Evolutionary conservation across 30 jellyfish, hydroid and myxozoan genomes (phyloP).

Genomic region (Turritopsis dohrnii): DNA sequence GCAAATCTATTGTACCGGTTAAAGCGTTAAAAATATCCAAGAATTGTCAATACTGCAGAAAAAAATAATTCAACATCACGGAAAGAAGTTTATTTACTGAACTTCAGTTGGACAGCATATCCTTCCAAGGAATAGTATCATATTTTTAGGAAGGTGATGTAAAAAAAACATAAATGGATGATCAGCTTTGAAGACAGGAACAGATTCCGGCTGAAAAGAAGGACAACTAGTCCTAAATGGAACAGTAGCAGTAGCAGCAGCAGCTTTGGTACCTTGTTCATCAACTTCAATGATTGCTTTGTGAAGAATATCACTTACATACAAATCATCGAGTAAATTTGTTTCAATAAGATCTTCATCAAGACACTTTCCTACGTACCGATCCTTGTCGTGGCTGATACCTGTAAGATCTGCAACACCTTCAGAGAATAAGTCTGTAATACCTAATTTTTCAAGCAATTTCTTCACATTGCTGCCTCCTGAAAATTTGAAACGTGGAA

Average conservation of each 20-base stretch:
- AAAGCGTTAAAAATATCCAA: too few relatives aligned
- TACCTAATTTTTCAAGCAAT: slow-evolving; percentile 42
- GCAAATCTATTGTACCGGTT: too few relatives aligned
- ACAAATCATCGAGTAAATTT: slow-evolving; percentile 36
- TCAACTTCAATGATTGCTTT: slow-evolving; percentile 77
- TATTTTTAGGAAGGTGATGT: slow-evolving; percentile 29
- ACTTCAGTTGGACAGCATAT: slow-evolving; percentile 37
- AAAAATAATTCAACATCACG: too few relatives aligned
- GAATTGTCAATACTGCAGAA: too few relatives aligned
- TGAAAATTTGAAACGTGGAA: slow-evolving; percentile 72
- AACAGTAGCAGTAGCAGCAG: slow-evolving; percentile 58
- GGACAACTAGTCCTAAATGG: too few relatives aligned
- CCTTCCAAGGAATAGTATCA: slow-evolving; percentile 60
- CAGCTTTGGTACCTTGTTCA: slow-evolving; percentile 94
- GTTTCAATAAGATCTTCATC: slow-evolving; percentile 72
- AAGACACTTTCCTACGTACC: too few relatives aligned
- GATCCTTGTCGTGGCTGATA: slow-evolving; percentile 33
- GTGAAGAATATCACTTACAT: slow-evolving; percentile 57
- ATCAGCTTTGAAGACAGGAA: slow-evolving; percentile 63
- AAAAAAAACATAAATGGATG: slow-evolving; percentile 75
- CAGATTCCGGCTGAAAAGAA: neutral
- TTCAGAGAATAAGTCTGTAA: slow-evolving; percentile 54
- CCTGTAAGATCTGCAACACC: slow-evolving; percentile 70
- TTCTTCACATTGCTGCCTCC: slow-evolving; percentile 20
- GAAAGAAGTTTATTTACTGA: neutral